Conservation (phyloP, 1,140 invertebrate species). For the Episyrphus balteatus region DNA sequence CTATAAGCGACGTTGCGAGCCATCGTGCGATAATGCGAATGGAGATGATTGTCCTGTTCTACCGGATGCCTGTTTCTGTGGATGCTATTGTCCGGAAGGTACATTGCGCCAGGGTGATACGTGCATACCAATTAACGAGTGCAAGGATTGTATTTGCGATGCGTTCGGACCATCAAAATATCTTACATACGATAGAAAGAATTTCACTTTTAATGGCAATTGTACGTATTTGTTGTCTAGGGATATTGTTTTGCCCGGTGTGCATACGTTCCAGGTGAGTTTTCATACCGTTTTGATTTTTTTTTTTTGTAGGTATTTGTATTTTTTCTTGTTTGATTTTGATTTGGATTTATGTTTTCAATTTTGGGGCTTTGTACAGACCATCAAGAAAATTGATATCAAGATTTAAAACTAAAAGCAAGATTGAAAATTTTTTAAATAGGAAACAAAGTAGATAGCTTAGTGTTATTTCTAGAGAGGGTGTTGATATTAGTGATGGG, state of each 20-base stretch:
- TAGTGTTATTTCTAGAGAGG: too few species aligned
- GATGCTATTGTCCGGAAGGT: slow-evolving; percentile 74
- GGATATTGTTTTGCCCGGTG: slow-evolving; percentile 45
- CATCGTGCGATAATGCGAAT: slow-evolving; percentile 52
- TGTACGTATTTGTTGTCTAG: slow-evolving; percentile 67
- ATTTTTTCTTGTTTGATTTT: too few species aligned
- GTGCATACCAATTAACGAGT: slow-evolving; percentile 59
- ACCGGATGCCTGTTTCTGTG: slow-evolving; percentile 58
- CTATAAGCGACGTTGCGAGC: slow-evolving; percentile 59
- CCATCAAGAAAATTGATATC: too few species aligned
- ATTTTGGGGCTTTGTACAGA: too few species aligned
- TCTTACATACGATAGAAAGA: slow-evolving; percentile 59
- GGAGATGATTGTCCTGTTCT: slow-evolving; percentile 49
- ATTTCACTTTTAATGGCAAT: slow-evolving; percentile 60
- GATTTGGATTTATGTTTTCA: too few species aligned
- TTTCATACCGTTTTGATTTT: too few species aligned
- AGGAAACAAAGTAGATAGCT: too few species aligned
- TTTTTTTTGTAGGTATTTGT: too few species aligned
- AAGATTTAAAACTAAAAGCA: too few species aligned
- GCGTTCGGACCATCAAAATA: slow-evolving; percentile 59
- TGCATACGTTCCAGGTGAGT: slow-evolving; percentile 48
- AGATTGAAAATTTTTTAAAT: too few species aligned
- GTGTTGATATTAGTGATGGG: too few species aligned
- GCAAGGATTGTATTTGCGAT: slow-evolving; percentile 65
- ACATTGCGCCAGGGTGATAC: slow-evolving; percentile 53